phyloP scores from a whole-genome alignment of 2,888 invertebrate species.

The Luperina nickerlii region DNA sequence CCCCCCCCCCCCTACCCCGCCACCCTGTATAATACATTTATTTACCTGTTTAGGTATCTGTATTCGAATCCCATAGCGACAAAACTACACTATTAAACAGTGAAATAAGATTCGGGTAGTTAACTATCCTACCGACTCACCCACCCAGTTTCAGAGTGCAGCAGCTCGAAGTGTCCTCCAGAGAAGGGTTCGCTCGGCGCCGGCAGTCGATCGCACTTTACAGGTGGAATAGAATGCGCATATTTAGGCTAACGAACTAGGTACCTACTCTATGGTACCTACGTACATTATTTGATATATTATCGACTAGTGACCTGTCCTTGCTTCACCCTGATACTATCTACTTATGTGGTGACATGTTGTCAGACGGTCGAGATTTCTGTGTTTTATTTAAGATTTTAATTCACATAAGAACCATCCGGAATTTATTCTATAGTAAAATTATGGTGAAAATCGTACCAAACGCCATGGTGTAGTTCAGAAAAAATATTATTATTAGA shows the following conservation, averaged over 20 bases:
- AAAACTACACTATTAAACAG: not conserved
- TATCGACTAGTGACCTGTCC: not conserved
- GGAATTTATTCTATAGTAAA: not conserved
- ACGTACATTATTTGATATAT: not conserved
- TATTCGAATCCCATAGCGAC: not conserved
- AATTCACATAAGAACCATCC: not conserved
- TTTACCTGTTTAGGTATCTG: not conserved
- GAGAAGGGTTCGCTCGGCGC: conserved; percentile 3
- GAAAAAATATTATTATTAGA: not conserved
- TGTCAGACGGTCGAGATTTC: not conserved
- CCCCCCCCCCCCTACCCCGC: not conserved
- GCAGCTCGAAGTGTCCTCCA: conserved; percentile 18
- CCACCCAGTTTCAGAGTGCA: not conserved
- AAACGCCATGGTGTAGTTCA: not conserved
- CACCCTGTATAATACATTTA: not conserved
- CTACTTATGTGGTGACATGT: not conserved
- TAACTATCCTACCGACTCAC: not conserved
- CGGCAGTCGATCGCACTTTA: conserved; percentile 20
- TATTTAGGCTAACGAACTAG: conserved; percentile 39
- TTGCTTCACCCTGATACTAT: not conserved
- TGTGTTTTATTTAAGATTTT: not conserved
- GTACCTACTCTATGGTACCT: not conserved
- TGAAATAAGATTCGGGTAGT: not conserved
- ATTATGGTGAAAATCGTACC: not conserved
- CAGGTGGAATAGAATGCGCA: conserved; percentile 42